Conservation (phyloP, 35 echinoderm and acorn worm species). For the Nesometra sesokonis region DNA sequence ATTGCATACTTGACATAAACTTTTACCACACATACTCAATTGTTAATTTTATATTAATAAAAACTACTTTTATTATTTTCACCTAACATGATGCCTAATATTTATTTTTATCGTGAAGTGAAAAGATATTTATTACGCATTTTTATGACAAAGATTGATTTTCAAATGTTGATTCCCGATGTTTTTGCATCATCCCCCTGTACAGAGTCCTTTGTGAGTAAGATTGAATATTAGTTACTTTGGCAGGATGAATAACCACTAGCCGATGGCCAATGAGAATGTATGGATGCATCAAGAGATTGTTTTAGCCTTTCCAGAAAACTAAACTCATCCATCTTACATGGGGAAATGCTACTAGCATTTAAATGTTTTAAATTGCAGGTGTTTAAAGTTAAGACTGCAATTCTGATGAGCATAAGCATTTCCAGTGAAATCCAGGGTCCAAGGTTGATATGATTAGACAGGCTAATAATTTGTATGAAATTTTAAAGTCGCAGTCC, state of each 20-base stretch:
- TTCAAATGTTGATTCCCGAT: not conserved
- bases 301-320: not conserved
- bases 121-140: not conserved
- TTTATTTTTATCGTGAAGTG: too few relatives aligned
- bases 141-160: not conserved
- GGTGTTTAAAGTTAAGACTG: not conserved
- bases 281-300: not conserved
- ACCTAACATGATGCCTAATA: too few relatives aligned
- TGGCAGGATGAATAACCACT: not conserved
- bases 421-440: not conserved
- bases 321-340: not conserved
- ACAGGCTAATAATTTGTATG: not conserved
- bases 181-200: not conserved
- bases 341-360: not conserved
- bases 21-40: too few relatives aligned
- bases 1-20: too few relatives aligned
- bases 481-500: not conserved
- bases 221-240: not conserved
- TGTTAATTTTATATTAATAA: too few relatives aligned
- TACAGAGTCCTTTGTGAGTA: not conserved
- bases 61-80: too few relatives aligned
- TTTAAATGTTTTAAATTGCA: not conserved
- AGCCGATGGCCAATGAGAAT: not conserved
- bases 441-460: not conserved
- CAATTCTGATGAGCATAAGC: not conserved